Conservation (phyloP, 2,888 invertebrate species). For the Drosophila affinis region DNA sequence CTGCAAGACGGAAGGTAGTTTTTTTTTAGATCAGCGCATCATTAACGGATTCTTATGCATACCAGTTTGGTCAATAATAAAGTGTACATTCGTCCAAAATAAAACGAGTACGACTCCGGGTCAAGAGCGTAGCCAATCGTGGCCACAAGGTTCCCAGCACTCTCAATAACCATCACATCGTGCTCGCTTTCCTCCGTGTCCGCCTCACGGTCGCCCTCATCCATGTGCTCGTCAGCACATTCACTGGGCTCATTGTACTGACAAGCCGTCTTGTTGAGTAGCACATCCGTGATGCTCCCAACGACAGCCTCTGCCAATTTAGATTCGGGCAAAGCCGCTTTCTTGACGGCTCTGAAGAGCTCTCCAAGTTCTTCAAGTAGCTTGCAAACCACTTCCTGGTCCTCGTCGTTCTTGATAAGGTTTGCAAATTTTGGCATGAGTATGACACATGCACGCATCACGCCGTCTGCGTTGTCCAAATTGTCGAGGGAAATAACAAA, state of each 20-base stretch:
- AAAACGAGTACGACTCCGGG: conserved; percentile 87
- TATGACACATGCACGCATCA: conserved; percentile 86
- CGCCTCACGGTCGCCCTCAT: conserved; percentile 78
- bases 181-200: conserved; percentile 88
- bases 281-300: conserved; percentile 87
- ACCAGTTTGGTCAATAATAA: conserved; percentile 88
- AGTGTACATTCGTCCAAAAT: conserved; percentile 87
- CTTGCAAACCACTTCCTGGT: conserved; percentile 87
- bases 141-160: conserved; percentile 90
- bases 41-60: conserved; percentile 59
- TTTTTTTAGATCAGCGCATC: neutral
- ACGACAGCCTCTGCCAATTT: conserved; percentile 88
- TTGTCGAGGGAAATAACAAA: conserved; percentile 87
- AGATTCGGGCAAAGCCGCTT: conserved; percentile 85
- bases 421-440: conserved; percentile 88
- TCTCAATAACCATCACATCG: conserved; percentile 89
- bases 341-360: conserved; percentile 87
- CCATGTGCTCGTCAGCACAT: conserved; percentile 65
- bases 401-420: conserved; percentile 85
- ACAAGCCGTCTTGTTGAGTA: conserved; percentile 86
- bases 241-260: conserved; percentile 85
- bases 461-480: conserved; percentile 85
- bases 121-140: conserved; percentile 87
- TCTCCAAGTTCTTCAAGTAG: conserved; percentile 87
- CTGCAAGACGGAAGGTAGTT: conserved; percentile 82